Evolutionary conservation across 2,888 invertebrate genomes (phyloP).

Genomic region (Protula sp.): DNA sequence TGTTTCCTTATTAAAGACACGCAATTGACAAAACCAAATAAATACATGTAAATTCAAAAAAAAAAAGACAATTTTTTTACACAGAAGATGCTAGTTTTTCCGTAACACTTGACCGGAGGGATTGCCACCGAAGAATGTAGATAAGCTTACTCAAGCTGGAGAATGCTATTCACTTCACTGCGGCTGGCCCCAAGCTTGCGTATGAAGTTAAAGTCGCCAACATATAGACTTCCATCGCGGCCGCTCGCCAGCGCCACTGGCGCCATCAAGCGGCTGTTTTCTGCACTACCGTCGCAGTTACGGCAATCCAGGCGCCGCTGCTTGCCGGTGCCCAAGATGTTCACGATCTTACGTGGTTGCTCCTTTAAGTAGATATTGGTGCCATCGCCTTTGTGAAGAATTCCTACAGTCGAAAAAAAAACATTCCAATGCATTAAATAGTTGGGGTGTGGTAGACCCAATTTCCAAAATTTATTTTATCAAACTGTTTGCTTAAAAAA

Average conservation of each 20-base stretch:
- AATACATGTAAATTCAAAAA: neutral
- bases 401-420: conserved; percentile 60
- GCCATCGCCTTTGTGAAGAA: conserved; percentile 95
- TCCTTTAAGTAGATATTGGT: conserved; percentile 84
- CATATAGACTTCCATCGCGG: conserved; percentile 92
- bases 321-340: conserved; percentile 59
- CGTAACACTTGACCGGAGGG: too few relatives aligned
- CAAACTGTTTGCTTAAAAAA: too few relatives aligned
- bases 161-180: conserved; percentile 62
- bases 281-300: conserved; percentile 68
- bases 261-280: conserved; percentile 68
- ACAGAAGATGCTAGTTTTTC: too few relatives aligned
- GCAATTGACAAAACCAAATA: too few relatives aligned
- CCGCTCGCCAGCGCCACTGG: conserved; percentile 92
- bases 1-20: too few relatives aligned
- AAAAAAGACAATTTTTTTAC: neutral
- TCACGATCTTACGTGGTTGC: conserved; percentile 82
- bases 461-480: neutral
- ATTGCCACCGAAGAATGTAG: too few relatives aligned
- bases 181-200: conserved; percentile 45
- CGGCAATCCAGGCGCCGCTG: conserved; percentile 74
- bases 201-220: conserved; percentile 87
- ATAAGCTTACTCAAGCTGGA: conserved; percentile 47
- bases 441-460: too few relatives aligned
- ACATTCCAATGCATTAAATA: neutral